These are phyloP conservation scores for Heteromyza rotundicornis DNA, from an alignment of 2,888 invertebrate species.

Conservation along the genomic window DNA sequence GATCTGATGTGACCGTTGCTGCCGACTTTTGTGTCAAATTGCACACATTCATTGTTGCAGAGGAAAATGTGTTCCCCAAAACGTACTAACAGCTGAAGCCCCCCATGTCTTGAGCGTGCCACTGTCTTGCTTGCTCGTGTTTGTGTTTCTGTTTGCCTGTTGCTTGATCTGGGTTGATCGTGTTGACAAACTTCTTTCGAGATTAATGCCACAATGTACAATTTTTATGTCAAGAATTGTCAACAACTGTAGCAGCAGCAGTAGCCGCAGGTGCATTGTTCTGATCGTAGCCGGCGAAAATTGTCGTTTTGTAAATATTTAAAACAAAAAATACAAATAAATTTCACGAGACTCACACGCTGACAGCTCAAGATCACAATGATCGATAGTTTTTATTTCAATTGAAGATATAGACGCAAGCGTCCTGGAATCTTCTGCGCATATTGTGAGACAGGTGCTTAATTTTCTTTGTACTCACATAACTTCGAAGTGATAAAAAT, in stretches of 20 bases:
- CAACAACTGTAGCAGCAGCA: constrained; percentile 35
- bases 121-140: too few relatives aligned
- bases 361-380: background rate
- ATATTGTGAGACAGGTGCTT: background rate
- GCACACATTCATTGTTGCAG: constrained; percentile 4
- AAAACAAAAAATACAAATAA: constrained; percentile 10
- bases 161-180: too few relatives aligned
- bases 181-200: constrained; percentile 36
- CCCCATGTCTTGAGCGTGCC: too few relatives aligned
- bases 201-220: constrained; percentile 26
- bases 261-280: background rate
- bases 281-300: constrained; percentile 8
- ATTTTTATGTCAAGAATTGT: constrained; percentile 18
- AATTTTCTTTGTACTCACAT: constrained; percentile 6
- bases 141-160: background rate
- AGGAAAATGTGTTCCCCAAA: constrained; percentile 1
- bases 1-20: too few relatives aligned
- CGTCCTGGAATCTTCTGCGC: background rate
- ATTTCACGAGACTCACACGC: constrained; percentile 3
- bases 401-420: background rate
- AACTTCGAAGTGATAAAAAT: too few relatives aligned
- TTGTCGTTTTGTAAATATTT: background rate
- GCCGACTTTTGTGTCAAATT: constrained; percentile 8
- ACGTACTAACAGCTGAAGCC: too few relatives aligned
- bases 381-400: background rate